phyloP scores from a whole-genome alignment of 2,797 vertebrate genomes.

The Onychomys leucogaster region DNA sequence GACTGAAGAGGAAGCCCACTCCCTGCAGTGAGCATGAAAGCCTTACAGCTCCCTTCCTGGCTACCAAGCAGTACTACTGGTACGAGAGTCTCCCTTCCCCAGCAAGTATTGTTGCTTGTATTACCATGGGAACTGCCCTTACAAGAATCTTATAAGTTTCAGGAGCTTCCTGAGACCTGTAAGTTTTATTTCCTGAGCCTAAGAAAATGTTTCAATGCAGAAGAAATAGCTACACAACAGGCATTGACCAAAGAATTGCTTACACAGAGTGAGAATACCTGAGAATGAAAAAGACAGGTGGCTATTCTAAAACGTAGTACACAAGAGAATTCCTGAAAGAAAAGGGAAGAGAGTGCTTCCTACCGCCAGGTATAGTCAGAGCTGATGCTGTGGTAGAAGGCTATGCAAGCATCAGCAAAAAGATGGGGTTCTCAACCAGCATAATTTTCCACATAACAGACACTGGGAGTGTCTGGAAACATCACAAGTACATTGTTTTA shows the following conservation, averaged over 20 bases:
- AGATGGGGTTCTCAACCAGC: not conserved
- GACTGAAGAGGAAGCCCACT: not conserved
- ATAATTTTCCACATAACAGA: not conserved
- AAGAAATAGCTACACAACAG: not conserved
- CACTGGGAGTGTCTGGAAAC: not conserved
- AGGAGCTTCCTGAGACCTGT: not conserved
- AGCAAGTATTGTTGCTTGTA: not conserved
- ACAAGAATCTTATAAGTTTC: not conserved
- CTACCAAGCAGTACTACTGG: not conserved
- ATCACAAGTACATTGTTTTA: not conserved
- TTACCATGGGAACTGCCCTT: not conserved
- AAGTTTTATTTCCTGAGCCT: not conserved
- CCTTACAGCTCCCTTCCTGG: not conserved
- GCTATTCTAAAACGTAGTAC: not conserved
- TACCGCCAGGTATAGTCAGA: not conserved
- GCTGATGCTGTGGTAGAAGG: not conserved
- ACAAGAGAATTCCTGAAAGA: not conserved
- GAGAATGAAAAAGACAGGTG: not conserved
- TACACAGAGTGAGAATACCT: not conserved
- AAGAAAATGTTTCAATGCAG: not conserved
- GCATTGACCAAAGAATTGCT: not conserved
- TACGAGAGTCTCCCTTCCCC: rapidly evolving
- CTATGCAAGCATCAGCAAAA: not conserved
- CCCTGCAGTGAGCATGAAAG: not conserved
- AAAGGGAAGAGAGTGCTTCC: not conserved